Evolutionary conservation across 1,140 invertebrate genomes (phyloP).

Genomic region (Drosophila sproati): DNA sequence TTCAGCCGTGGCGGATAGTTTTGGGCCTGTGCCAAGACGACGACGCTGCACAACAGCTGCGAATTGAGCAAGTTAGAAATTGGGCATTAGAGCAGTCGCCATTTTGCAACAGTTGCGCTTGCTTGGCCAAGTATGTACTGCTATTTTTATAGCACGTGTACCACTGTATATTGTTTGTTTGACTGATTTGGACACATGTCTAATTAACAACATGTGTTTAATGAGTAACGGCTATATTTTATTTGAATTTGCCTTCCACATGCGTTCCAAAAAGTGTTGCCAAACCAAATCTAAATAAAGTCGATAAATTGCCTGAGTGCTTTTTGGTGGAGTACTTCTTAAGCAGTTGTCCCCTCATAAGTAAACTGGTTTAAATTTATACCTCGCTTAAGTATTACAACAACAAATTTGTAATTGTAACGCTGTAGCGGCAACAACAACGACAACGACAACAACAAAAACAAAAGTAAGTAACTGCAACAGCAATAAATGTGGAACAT

Average conservation of each 20-base stretch:
- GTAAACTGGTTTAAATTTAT: constrained; percentile 75
- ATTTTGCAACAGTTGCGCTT: constrained; percentile 37
- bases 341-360: constrained; percentile 40
- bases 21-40: constrained; percentile 80
- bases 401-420: constrained; percentile 73
- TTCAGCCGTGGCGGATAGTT: constrained; percentile 86
- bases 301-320: constrained; percentile 12
- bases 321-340: constrained; percentile 42
- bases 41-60: constrained; percentile 63
- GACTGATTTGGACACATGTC: constrained; percentile 27
- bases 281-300: constrained; percentile 15
- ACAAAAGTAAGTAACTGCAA: constrained; percentile 54
- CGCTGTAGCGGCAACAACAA: constrained; percentile 48
- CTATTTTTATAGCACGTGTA: neutral
- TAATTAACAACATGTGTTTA: constrained; percentile 37
- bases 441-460: constrained; percentile 36
- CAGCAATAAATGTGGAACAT: constrained; percentile 77
- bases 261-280: constrained; percentile 18
- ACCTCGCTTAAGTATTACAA: constrained; percentile 54
- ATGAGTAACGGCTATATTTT: constrained; percentile 1
- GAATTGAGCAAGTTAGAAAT: constrained; percentile 15
- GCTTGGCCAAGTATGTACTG: constrained; percentile 41
- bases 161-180: neutral
- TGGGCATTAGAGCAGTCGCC: constrained; percentile 17
- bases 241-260: constrained; percentile 15